Conservation (phyloP, 2,113 vertebrate species). For the Gopherus evgoodei region DNA sequence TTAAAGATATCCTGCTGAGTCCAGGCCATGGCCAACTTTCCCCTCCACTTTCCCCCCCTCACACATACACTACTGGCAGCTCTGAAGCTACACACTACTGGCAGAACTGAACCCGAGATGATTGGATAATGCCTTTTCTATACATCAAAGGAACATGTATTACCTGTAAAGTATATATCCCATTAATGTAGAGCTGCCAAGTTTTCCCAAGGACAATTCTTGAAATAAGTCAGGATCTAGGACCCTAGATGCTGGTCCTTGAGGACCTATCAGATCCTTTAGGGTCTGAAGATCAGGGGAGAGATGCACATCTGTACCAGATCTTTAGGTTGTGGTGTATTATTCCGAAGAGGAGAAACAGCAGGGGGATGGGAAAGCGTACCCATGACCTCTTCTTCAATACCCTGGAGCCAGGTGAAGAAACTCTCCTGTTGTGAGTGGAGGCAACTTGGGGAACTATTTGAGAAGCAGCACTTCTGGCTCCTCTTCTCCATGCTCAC, state of each 20-base stretch:
- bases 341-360: background rate
- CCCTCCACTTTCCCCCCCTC: rapidly evolving
- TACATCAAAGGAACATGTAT: background rate
- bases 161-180: background rate
- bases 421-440: background rate
- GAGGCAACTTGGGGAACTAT: background rate
- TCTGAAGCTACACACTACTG: background rate
- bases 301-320: background rate
- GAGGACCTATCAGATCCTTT: background rate
- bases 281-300: background rate
- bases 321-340: background rate
- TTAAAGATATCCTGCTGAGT: background rate
- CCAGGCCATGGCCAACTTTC: background rate
- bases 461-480: background rate
- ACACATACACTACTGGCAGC: background rate
- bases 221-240: background rate
- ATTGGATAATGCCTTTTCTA: background rate
- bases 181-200: background rate
- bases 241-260: background rate
- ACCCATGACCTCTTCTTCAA: background rate
- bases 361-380: background rate
- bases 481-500: background rate
- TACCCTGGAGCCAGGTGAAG: background rate
- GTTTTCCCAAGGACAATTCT: background rate
- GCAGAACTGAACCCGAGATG: background rate